These are phyloP conservation scores for Epizoanthus rinbou DNA, from an alignment of 92 coral and sea anemone species.

Conservation along the genomic window DNA sequence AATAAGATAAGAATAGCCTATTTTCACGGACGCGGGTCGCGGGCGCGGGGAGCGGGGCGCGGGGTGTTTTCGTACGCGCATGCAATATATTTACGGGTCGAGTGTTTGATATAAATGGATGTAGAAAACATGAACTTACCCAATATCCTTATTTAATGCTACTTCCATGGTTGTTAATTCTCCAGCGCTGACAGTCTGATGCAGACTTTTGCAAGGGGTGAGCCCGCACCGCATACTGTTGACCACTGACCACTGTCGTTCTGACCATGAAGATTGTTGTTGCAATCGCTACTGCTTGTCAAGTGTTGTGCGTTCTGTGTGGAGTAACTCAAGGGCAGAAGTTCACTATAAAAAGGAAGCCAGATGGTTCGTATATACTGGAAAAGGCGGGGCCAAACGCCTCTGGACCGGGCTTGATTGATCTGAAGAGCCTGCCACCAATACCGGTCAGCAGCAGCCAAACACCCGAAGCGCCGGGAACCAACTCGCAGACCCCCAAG, in stretches of 20 bases:
- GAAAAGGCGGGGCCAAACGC: slow-evolving; percentile 69
- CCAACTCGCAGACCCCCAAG: slow-evolving; percentile 56
- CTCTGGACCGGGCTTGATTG: slow-evolving; percentile 53
- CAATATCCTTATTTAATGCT: too few species aligned
- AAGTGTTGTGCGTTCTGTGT: slow-evolving; percentile 26
- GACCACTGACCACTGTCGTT: neutral
- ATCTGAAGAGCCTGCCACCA: slow-evolving; percentile 69
- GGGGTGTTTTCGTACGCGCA: too few species aligned
- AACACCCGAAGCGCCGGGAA: slow-evolving; percentile 59
- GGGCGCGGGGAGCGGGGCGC: too few species aligned
- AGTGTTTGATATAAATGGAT: too few species aligned
- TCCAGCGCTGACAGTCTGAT: slow-evolving; percentile 13
- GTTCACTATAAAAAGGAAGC: slow-evolving; percentile 58
- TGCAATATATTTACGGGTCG: too few species aligned
- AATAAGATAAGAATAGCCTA: too few species aligned
- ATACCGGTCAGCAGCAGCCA: slow-evolving; percentile 56
- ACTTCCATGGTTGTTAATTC: too few species aligned
- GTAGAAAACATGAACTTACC: too few species aligned
- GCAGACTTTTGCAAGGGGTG: slow-evolving; percentile 1
- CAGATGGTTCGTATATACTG: slow-evolving; percentile 67
- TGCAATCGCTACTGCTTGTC: slow-evolving; percentile 10
- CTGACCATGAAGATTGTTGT: slow-evolving; percentile 4
- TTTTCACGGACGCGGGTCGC: too few species aligned
- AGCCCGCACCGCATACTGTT: neutral
- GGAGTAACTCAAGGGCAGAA: slow-evolving; percentile 41